Conservation (phyloP, 2,113 vertebrate species). For the Apeltes quadracus region DNA sequence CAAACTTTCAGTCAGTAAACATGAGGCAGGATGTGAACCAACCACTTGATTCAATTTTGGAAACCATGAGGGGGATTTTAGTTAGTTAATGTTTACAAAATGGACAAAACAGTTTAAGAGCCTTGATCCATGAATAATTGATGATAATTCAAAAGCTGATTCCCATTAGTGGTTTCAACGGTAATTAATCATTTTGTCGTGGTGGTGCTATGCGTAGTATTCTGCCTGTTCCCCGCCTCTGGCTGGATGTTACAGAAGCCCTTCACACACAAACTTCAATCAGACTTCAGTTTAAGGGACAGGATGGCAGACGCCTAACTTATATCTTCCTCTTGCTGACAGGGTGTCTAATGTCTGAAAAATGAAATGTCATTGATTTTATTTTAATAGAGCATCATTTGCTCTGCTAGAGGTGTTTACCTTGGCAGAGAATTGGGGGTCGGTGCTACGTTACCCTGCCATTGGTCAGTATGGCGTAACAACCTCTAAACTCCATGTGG, state of each 20-base stretch:
- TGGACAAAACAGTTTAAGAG: conserved; percentile 68
- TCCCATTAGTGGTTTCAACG: conserved; percentile 76
- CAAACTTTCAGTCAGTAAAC: conserved; percentile 48
- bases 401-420: no score
- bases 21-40: conserved; percentile 58
- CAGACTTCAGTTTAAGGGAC: conserved; percentile 12
- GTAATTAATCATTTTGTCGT: conserved; percentile 67
- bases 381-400: no score
- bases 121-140: conserved; percentile 69
- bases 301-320: not conserved
- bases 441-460: no score
- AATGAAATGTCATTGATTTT: not conserved
- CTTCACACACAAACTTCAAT: conserved; percentile 33
- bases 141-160: conserved; percentile 79
- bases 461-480: no score
- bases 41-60: conserved; percentile 54
- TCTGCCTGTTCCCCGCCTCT: conserved; percentile 44
- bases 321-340: conserved; percentile 23
- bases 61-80: conserved; percentile 52
- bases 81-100: conserved; percentile 72
- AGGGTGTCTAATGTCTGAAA: conserved; percentile 26
- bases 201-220: conserved; percentile 60
- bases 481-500: no score
- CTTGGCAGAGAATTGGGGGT: no score
- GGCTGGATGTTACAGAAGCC: conserved; percentile 32